Conservation (phyloP, 2,113 vertebrate genomes). For the Petrocephalus microphthalmus region DNA sequence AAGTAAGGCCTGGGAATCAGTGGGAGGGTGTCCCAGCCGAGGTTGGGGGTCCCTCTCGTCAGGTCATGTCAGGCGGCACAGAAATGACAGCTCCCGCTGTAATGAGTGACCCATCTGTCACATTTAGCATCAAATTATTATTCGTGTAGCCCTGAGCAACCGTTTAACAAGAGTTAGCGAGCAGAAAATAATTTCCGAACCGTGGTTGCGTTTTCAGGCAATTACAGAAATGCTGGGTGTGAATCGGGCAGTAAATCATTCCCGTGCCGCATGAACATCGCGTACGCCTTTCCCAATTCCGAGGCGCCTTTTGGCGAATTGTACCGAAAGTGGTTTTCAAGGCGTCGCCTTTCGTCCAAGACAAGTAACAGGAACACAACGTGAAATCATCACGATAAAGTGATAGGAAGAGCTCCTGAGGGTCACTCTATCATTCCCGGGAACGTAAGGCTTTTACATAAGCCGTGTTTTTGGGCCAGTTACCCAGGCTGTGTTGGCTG, state of each 20-base stretch:
- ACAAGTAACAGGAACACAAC: background rate
- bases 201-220: slow-evolving; percentile 29
- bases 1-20: background rate
- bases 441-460: background rate
- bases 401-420: background rate
- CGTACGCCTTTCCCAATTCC: background rate
- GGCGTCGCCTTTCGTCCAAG: background rate
- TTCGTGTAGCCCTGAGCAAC: slow-evolving; percentile 48
- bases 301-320: background rate
- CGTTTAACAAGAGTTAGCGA: slow-evolving; percentile 55
- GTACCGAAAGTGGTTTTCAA: background rate
- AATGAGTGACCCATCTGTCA: slow-evolving; percentile 57
- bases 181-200: slow-evolving; percentile 57
- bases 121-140: slow-evolving; percentile 55
- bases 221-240: slow-evolving; percentile 12
- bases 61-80: slow-evolving; percentile 25
- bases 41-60: background rate
- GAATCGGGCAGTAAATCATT: background rate
- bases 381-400: background rate
- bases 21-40: background rate
- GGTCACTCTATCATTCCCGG: background rate
- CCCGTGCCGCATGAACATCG: background rate
- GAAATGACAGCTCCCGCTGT: slow-evolving; percentile 50
- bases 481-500: background rate
- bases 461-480: background rate